These are phyloP conservation scores for Pelagia noctiluca DNA, from an alignment of 30 jellyfish, hydroid and myxozoan genomes.

Conservation along the genomic window DNA sequence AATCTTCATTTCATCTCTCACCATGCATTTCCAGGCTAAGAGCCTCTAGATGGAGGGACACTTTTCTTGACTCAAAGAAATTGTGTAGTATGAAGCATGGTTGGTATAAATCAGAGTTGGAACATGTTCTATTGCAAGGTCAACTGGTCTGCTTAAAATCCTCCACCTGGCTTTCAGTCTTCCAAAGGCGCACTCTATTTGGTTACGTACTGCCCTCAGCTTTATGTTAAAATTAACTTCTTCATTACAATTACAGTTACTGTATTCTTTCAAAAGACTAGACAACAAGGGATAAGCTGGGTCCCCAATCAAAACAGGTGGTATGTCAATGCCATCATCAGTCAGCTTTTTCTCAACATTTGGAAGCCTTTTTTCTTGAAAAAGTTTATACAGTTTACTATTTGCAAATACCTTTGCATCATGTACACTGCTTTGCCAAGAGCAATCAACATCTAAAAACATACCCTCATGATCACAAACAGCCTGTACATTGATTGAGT, in stretches of 20 bases:
- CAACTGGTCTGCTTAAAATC: slow-evolving; percentile 27
- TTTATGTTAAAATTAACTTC: slow-evolving; percentile 52
- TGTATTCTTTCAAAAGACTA: slow-evolving; percentile 7
- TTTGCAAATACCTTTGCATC: too few species aligned
- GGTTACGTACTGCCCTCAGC: slow-evolving; percentile 64
- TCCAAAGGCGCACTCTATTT: slow-evolving; percentile 69
- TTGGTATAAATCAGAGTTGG: slow-evolving; percentile 37
- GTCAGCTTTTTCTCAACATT: slow-evolving; percentile 19
- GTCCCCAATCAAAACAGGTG: too few species aligned
- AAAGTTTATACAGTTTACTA: slow-evolving; percentile 10
- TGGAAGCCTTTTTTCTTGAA: slow-evolving; percentile 13
- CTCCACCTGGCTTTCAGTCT: too few species aligned
- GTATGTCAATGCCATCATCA: slow-evolving; percentile 53
- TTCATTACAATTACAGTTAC: slow-evolving; percentile 22
- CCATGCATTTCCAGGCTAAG: background rate
- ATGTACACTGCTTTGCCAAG: too few species aligned
- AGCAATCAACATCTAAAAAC: too few species aligned
- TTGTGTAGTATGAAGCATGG: slow-evolving; percentile 75
- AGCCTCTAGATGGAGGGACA: slow-evolving; percentile 3
- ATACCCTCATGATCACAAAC: too few species aligned
- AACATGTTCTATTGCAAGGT: slow-evolving; percentile 37
- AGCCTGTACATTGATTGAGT: too few species aligned
- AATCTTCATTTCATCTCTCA: slow-evolving; percentile 26
- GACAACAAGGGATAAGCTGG: too few species aligned
- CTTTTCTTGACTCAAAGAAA: slow-evolving; percentile 54